phyloP scores from a whole-genome alignment of 2,113 vertebrate species.

The Brienomyrus brachyistius region DNA sequence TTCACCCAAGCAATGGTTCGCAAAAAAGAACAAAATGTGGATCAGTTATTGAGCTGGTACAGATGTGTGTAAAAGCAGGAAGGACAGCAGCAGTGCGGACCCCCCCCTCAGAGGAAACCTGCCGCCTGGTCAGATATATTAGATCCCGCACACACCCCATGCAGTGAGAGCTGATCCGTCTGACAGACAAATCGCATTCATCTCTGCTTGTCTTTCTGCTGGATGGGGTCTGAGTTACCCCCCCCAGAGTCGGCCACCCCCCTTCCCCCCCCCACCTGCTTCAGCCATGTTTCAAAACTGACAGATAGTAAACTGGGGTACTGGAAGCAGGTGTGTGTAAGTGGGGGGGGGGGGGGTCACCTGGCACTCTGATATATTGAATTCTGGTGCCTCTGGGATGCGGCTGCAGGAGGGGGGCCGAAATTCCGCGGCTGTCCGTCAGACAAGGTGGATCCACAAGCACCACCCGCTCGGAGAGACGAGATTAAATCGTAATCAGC shows the following conservation, averaged over 20 bases:
- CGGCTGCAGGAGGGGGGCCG: background rate
- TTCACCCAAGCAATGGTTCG: background rate
- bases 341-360: background rate
- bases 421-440: background rate
- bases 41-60: background rate
- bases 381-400: constrained; percentile 13
- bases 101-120: background rate
- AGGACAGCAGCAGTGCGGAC: background rate
- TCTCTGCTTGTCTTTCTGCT: background rate
- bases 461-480: constrained; percentile 12
- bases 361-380: constrained; percentile 9
- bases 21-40: background rate
- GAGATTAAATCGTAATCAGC: constrained; percentile 32
- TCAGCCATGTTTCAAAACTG: background rate
- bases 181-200: constrained; percentile 9
- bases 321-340: background rate
- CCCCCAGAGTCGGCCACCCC: background rate
- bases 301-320: background rate
- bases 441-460: background rate
- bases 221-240: background rate
- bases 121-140: background rate
- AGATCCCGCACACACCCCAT: background rate
- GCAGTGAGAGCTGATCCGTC: background rate
- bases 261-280: background rate
- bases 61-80: background rate